Evolutionary conservation across 2,888 invertebrate genomes (phyloP).

Genomic region (Mechanitis messenoides): DNA sequence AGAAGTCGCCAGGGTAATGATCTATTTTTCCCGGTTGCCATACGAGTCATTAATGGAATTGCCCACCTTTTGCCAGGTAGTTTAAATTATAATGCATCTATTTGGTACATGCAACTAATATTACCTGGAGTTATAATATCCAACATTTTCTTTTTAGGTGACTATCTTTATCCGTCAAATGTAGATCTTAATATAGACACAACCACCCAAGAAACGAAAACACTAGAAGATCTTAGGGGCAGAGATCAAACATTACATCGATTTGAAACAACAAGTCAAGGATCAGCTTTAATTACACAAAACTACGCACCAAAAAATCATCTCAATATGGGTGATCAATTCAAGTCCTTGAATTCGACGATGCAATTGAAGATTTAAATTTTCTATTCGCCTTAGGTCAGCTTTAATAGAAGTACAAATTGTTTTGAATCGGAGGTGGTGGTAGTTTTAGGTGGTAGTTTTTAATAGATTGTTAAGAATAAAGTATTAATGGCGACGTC

Average conservation of each 20-base stretch:
- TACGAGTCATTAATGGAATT: slow-evolving; percentile 76
- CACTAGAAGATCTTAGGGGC: slow-evolving; percentile 53
- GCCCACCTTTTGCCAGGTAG: slow-evolving; percentile 79
- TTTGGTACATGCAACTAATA: background rate
- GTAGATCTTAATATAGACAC: slow-evolving; percentile 49
- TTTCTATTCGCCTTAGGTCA: slow-evolving; percentile 45
- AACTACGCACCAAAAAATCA: slow-evolving; percentile 56
- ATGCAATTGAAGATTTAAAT: slow-evolving; percentile 28
- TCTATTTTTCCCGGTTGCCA: slow-evolving; percentile 70
- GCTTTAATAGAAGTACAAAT: slow-evolving; percentile 56
- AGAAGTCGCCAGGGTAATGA: slow-evolving; percentile 75
- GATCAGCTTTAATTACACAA: slow-evolving; percentile 40
- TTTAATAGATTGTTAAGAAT: slow-evolving; percentile 40
- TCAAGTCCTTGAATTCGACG: slow-evolving; percentile 37
- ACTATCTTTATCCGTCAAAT: slow-evolving; percentile 61
- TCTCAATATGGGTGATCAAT: slow-evolving; percentile 59
- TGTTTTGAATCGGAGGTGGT: slow-evolving; percentile 60
- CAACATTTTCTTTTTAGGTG: slow-evolving; percentile 59
- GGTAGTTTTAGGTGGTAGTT: slow-evolving; percentile 56
- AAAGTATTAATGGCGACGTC: slow-evolving; percentile 50
- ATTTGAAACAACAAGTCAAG: slow-evolving; percentile 39
- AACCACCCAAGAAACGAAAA: slow-evolving; percentile 42
- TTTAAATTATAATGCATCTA: background rate
- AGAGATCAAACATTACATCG: slow-evolving; percentile 48
- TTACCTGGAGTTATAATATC: background rate